phyloP scores from a whole-genome alignment of 1,140 invertebrate genomes.

The Drosophila kanapiae region DNA sequence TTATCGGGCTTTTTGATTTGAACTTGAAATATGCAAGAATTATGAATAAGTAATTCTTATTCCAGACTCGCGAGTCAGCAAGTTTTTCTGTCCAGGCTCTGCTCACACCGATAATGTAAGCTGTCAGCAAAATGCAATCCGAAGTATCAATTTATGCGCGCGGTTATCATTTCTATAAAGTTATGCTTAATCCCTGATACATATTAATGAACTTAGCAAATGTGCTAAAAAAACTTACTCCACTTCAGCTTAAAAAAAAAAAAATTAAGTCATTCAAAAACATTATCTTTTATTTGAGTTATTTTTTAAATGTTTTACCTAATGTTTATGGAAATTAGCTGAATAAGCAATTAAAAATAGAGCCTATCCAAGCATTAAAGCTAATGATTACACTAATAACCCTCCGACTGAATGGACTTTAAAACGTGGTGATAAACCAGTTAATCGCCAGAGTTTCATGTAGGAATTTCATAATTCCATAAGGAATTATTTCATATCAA shows the following conservation, averaged over 20 bases:
- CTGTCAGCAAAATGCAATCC: too few species aligned
- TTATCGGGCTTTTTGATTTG: not conserved
- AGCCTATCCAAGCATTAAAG: constrained; percentile 25
- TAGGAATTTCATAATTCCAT: too few species aligned
- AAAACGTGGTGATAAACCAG: constrained; percentile 2
- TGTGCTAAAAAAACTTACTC: too few species aligned
- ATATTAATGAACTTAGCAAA: too few species aligned
- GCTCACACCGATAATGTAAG: too few species aligned
- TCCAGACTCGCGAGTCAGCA: too few species aligned
- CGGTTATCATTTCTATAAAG: too few species aligned
- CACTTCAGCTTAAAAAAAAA: too few species aligned
- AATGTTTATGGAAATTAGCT: constrained; percentile 9
- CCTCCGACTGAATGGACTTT: constrained; percentile 4
- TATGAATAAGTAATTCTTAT: not conserved
- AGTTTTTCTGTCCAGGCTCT: too few species aligned
- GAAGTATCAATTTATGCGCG: too few species aligned
- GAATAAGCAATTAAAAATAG: constrained; percentile 10
- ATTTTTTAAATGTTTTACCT: not conserved
- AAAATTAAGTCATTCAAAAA: too few species aligned
- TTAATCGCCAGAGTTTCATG: not conserved
- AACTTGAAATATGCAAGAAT: not conserved
- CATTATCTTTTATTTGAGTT: constrained; percentile 15
- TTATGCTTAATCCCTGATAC: too few species aligned
- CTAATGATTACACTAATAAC: not conserved
- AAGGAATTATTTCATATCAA: not conserved